Evolutionary conservation across 2,113 vertebrate species (phyloP).

Genomic region (Coreoperca whiteheadi): DNA sequence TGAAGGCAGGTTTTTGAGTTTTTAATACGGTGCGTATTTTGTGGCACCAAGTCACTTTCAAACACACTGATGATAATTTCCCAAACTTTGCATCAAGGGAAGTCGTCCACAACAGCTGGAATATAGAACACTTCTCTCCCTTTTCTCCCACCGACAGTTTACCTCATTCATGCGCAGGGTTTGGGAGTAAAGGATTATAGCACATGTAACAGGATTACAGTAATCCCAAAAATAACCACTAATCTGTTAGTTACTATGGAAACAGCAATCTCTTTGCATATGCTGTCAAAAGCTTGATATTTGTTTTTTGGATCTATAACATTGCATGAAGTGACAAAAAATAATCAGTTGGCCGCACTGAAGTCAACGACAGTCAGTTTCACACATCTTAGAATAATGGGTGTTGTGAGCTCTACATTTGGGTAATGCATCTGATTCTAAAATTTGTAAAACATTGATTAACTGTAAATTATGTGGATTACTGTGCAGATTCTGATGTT

Average conservation of each 20-base stretch:
- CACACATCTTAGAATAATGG: conserved; percentile 15
- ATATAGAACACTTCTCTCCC: conserved; percentile 2
- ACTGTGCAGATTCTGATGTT: conserved; percentile 29
- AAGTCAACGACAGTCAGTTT: conserved; percentile 22
- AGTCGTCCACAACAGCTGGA: not conserved
- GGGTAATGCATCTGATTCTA: conserved; percentile 1
- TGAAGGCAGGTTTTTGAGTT: not conserved
- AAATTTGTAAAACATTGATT: not conserved
- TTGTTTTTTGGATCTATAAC: conserved; percentile 30
- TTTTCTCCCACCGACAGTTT: conserved; percentile 21
- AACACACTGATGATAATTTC: not conserved
- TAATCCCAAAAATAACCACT: conserved; percentile 66
- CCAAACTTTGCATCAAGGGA: not conserved
- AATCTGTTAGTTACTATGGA: conserved; percentile 61
- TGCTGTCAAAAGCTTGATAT: conserved; percentile 40
- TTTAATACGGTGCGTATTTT: not conserved
- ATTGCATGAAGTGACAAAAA: conserved; percentile 9
- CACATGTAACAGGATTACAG: conserved; percentile 60
- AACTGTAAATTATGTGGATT: conserved; percentile 42
- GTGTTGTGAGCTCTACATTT: not conserved
- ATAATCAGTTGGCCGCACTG: not conserved
- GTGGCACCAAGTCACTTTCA: not conserved
- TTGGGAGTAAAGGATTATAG: conserved; percentile 37
- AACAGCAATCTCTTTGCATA: conserved; percentile 35
- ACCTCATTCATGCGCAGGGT: conserved; percentile 36